A percentile compares a stretch with the other conserved stretches of the same genome.
phyloP scores from a whole-genome alignment of 2,113 vertebrate genomes.

The Phyllostomus discolor region DNA sequence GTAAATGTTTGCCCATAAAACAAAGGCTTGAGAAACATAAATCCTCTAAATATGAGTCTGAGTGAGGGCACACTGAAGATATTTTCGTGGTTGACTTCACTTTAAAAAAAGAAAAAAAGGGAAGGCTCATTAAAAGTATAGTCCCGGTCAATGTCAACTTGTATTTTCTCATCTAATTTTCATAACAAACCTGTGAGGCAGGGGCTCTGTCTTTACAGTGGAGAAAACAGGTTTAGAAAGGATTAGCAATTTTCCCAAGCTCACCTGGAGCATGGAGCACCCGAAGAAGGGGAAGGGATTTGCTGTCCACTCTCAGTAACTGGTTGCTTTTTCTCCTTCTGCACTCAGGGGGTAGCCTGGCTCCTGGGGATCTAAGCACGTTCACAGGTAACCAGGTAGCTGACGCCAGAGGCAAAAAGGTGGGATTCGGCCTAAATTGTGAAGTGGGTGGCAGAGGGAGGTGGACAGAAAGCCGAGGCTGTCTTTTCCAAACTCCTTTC shows the following conservation, averaged over 20 bases:
- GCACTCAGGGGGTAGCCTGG: too few relatives aligned
- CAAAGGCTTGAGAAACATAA: conserved; percentile 18
- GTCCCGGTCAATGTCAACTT: background rate
- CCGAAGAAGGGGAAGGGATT: background rate
- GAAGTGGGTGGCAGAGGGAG: background rate
- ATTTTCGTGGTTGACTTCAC: background rate
- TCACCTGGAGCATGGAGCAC: background rate
- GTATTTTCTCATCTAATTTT: background rate
- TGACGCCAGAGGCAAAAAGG: too few relatives aligned
- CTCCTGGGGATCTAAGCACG: too few relatives aligned
- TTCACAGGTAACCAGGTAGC: too few relatives aligned
- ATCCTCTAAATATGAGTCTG: background rate
- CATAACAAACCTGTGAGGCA: background rate
- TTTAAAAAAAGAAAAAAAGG: background rate
- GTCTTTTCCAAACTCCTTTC: background rate
- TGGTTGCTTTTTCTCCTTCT: too few relatives aligned
- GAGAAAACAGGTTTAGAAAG: background rate
- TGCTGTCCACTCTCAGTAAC: too few relatives aligned
- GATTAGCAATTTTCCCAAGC: background rate
- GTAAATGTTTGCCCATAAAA: conserved; percentile 27
- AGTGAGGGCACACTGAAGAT: background rate
- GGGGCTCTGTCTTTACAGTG: background rate
- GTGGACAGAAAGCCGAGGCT: background rate
- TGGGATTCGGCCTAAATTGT: background rate
- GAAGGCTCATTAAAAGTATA: background rate